Evolutionary conservation across 2,797 vertebrate species (phyloP), one percentile per base, ranked within the genome.

Genomic region (Simalia tracyae): DNA sequence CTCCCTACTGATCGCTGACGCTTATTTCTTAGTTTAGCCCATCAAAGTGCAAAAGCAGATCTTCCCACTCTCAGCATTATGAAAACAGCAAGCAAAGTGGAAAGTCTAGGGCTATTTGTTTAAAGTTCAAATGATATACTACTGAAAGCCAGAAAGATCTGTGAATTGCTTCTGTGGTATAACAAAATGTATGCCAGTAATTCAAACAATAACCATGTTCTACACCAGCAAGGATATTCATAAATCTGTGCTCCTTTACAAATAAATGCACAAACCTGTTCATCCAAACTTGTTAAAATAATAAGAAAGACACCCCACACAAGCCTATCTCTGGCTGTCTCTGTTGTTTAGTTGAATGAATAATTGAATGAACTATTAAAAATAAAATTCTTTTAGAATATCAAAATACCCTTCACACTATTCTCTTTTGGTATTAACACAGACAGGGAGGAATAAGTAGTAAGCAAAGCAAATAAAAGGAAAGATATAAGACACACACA

Each of bases 21-120:
- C 64, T 92, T 93, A 64, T 84, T 57, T 59, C 95, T 76, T 87
- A 94, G 84, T 50, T 63, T 90, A 14, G 76, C 92, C 92, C 19
- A 87, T 85, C 59, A 66, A 87, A 8, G 31, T 87, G 72, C 86
- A 89, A 89, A 91, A 0, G 0, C 9, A 14, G 31, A 92, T 60
- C 88, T 93, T 95, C 76, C 88, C 57, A 85, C 57, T 61, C 24
- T 57, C 72, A 84, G 56, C 11, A 24, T 60, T 61, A 5, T 61
- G 42, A 54, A 10, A 54, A 36, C 84, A 46, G 42, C 2, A 84
- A 46, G 36, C 15, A 61, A 15, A 84, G 28, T 0, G 36, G 15
- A 31, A 61, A 84, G 6, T 28, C 54, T 28, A 60, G 31, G 56
- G 31, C 11, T 57, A 76, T 76, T 42, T 76, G 9, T 31, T 56